Conservation (phyloP, 2,888 invertebrate genomes). For the Rhimphoctona megacephalus region DNA sequence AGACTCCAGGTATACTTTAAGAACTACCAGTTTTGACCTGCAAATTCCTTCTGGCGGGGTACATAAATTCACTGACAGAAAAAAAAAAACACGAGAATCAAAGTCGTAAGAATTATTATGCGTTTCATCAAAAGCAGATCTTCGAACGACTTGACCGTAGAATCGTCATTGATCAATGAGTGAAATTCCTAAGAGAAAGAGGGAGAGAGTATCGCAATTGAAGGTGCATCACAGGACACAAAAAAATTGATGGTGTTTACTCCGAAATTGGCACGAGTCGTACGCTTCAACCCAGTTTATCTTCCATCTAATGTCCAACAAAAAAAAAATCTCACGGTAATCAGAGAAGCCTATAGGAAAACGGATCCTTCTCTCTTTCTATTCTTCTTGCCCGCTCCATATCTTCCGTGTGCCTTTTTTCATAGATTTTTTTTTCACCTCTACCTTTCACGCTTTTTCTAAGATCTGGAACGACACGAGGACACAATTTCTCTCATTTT, state of each 20-base stretch:
- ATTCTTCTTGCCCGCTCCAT: constrained; percentile 44
- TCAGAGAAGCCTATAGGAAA: constrained; percentile 40
- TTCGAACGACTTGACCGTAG: constrained; percentile 15
- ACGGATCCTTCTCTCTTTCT: constrained; percentile 34
- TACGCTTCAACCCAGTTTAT: background rate
- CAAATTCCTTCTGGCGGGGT: constrained; percentile 19
- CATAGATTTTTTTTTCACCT: constrained; percentile 18
- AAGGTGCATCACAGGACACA: background rate
- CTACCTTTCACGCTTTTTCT: constrained; percentile 50
- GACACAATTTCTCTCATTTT: constrained; percentile 28
- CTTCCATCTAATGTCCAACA: background rate
- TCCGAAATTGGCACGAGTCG: constrained; percentile 32
- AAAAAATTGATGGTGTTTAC: constrained; percentile 27
- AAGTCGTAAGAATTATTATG: background rate
- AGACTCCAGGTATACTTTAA: constrained; percentile 32
- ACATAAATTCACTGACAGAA: constrained; percentile 37
- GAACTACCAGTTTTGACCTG: constrained; percentile 49
- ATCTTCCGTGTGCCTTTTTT: constrained; percentile 37
- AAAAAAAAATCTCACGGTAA: constrained; percentile 67
- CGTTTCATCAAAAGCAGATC: constrained; percentile 25
- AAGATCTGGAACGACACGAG: constrained; percentile 14
- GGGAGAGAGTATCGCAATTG: background rate
- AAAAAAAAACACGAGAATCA: background rate
- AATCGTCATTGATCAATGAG: background rate
- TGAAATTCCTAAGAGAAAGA: background rate